Evolutionary conservation across 2,888 invertebrate species (phyloP).

Genomic region (Romanomermis culicivorax): DNA sequence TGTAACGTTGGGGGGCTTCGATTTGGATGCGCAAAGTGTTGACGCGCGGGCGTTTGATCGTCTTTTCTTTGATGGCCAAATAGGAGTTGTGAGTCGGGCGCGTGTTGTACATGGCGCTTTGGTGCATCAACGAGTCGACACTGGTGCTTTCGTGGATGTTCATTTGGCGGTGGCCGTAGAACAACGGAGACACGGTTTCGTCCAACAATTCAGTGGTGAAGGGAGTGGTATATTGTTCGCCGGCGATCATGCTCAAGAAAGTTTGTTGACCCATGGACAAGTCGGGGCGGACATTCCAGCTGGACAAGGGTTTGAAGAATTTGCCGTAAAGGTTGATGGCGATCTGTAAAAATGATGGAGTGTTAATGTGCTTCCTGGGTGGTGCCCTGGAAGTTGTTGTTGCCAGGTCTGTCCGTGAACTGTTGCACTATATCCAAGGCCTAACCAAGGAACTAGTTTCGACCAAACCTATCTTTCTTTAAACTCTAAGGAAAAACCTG

Average conservation of each 20-base stretch:
- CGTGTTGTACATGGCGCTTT: background rate
- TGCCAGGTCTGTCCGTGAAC: too few species aligned
- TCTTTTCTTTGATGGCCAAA: background rate
- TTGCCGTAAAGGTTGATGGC: conserved; percentile 8
- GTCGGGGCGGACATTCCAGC: too few species aligned
- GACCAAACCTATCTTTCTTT: too few species aligned
- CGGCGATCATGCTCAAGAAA: too few species aligned
- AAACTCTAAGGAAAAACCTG: too few species aligned
- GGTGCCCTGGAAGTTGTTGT: too few species aligned
- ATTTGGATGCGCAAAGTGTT: background rate
- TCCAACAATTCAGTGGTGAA: background rate
- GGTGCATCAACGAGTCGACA: background rate
- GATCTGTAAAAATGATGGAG: conserved; percentile 7
- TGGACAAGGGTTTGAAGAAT: conserved; percentile 4
- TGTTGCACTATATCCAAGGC: too few species aligned
- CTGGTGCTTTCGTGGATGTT: too few species aligned
- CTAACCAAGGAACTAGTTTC: too few species aligned
- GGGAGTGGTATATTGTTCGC: background rate
- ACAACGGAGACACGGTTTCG: background rate
- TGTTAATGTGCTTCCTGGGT: too few species aligned
- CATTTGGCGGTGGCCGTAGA: too few species aligned
- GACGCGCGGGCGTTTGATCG: background rate
- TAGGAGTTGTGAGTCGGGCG: background rate
- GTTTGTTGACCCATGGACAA: too few species aligned
- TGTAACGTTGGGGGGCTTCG: background rate